Base-by-base conservation (phyloP, 1,140 invertebrate species). In the Trichomalopsis sarcophagae region DNA sequence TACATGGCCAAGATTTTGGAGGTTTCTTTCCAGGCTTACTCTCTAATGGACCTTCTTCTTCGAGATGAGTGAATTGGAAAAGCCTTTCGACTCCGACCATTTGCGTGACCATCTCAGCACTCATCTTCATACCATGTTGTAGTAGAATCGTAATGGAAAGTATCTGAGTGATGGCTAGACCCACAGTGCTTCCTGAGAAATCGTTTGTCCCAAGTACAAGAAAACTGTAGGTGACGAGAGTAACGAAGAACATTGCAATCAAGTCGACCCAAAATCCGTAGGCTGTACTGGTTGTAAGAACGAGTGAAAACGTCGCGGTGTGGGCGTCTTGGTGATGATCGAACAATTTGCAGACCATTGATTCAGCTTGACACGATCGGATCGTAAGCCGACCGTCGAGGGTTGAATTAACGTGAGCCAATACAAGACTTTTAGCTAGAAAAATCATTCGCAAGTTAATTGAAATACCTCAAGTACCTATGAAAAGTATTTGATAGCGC, bases 41-140 rank as follows among this genome's bases (percentile, higher is more conserved):
- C 13, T 82, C 44, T 5, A 82, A 86, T 21, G 84, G 75, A 55
- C 80, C 81, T 92, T 96, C 96, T 66, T 93, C 91, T 0, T 95
- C 94, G 2, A 97, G 89, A 73, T 95, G 93, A 0, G 95, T 96
- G 88, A 97, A 98, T 87, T 97, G 95, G 11, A 97, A 87, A 9
- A 97, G 94, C 86, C 97, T 94, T 91, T 97, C 97, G 0, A 97
- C 96, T 50, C 96, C 96, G 0, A 97, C 97, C 95, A 98, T 97
- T 89, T 97, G 95, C 83, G 96, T 96, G 86, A 95, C 92, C 9
- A 95, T 93, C 88, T 96, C 95, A 3, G 95, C 95, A 21, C 95
- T 95, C 90, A 97, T 97, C 84, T 96, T 94, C 84, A 98, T 95
- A 6, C 96, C 97, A 94, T 96, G 97, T 93, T 98, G 97, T 80